Evolutionary conservation across 2,113 vertebrate genomes (phyloP), one percentile per base, ranked within the genome.

Genomic region (Stictonetta naevosa): DNA sequence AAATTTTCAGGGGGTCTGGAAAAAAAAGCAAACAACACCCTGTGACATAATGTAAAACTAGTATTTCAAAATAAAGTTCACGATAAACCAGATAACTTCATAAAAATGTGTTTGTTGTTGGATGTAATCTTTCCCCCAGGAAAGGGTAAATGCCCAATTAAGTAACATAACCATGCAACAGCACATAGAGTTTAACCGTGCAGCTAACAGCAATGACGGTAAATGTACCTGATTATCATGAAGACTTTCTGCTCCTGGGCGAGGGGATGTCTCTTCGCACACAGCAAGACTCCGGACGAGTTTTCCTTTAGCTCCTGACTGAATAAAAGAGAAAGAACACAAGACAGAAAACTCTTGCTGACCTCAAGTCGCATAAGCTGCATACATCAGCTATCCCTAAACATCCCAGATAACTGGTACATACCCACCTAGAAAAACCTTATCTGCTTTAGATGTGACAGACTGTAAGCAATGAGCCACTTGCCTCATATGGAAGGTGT

Each of bases 281-380:
- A 99, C 98, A 74, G 99, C 99, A 80, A 98, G 97, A 40, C 98
- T 99, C 64, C 99, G 98, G 48, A 98, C 98, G 3, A 99, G 98
- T 98, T 99, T 99, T 40, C 98, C 98, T 98, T 99, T 99, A 53
- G 98, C 97, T 90, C 98, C 98, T 97, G 98, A 98, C 99, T 99
- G 97, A 97, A 95, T 96, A 31, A 96, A 40, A 97, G 36, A 95
- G 42, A 77, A 40, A 92, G 34, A 89, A 76, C 87, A 95, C 72
- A 44, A 94, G 94, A 79, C 82, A 75, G 87, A 63, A 93, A 82
- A 92, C 87, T 53, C 55, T 80, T 91, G 87, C 67, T 80, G 92
- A 90, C 72, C 55, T 11, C 56, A 84, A 21, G 53, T 44, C 53
- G 48, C 33, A 42, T 5, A 10, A 73, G 19, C 31, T 31, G 56